Conservation (phyloP, 2,888 invertebrate genomes). For the Brachyopa scutellaris region DNA sequence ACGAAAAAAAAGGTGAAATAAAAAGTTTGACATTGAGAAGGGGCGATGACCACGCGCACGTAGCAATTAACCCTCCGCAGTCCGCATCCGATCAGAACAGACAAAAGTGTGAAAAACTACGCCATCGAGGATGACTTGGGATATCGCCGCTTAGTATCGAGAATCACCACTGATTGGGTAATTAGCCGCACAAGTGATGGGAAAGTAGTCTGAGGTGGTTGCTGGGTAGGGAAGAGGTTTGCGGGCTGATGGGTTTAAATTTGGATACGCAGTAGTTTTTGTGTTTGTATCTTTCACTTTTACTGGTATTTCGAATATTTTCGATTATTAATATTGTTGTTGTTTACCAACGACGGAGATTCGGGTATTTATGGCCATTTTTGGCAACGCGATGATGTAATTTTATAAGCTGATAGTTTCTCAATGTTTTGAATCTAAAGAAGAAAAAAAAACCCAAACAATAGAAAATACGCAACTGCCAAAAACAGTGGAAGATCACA, state of each 20-base stretch:
- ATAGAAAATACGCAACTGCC: slow-evolving; percentile 32
- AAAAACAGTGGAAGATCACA: too few species aligned
- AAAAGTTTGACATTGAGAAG: slow-evolving; percentile 56
- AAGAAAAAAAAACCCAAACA: neutral
- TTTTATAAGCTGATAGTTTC: slow-evolving; percentile 10
- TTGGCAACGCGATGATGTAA: slow-evolving; percentile 57
- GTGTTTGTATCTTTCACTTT: slow-evolving; percentile 43
- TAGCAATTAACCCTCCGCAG: slow-evolving; percentile 47
- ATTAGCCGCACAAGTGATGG: neutral
- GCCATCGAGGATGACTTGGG: slow-evolving; percentile 14
- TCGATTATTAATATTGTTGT: slow-evolving; percentile 30
- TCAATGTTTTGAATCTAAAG: neutral
- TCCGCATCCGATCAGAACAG: too few species aligned
- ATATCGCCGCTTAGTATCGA: slow-evolving; percentile 8
- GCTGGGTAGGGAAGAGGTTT: too few species aligned
- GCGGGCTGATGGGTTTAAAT: neutral
- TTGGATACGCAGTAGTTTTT: neutral
- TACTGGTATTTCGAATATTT: slow-evolving; percentile 23
- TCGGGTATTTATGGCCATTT: slow-evolving; percentile 23
- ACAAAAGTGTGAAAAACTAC: slow-evolving; percentile 42
- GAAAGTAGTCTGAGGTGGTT: slow-evolving; percentile 23
- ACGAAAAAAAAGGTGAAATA: neutral
- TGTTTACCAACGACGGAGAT: slow-evolving; percentile 18
- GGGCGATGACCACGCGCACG: slow-evolving; percentile 68
- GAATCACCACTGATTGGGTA: slow-evolving; percentile 13